A percentile compares a stretch with the other conserved stretches of the same genome.
Conservation (phyloP, 2,113 vertebrate species). For the Eulemur rufifrons region DNA sequence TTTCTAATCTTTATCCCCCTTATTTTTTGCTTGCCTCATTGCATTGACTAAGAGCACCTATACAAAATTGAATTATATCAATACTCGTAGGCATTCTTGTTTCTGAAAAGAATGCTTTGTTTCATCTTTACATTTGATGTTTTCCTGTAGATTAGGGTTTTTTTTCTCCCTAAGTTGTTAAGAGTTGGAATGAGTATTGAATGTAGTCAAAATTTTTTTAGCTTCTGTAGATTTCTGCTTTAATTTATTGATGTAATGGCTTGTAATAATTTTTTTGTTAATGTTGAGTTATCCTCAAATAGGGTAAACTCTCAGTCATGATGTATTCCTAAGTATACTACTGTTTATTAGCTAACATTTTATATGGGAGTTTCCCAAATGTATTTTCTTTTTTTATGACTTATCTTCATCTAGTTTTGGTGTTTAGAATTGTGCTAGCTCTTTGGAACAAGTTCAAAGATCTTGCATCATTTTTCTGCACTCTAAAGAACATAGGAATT, state of each 20-base stretch:
- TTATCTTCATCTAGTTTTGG: not conserved
- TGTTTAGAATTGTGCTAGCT: not conserved
- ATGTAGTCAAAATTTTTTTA: not conserved
- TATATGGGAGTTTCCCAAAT: not conserved
- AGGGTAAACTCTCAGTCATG: not conserved
- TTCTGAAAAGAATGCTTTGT: not conserved
- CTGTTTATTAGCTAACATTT: not conserved
- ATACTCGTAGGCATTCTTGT: not conserved
- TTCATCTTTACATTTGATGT: not conserved
- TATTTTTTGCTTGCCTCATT: not conserved
- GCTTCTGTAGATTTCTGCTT: not conserved
- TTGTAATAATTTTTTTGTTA: slow-evolving; percentile 6
- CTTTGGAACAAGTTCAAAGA: not conserved
- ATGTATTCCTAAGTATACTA: not conserved
- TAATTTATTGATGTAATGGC: slow-evolving; percentile 9
- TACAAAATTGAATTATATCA: not conserved
- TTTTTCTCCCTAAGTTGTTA: not conserved
- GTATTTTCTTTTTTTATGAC: not conserved
- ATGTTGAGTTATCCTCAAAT: not conserved
- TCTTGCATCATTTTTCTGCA: not conserved
- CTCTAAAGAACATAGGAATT: not conserved
- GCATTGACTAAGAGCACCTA: not conserved
- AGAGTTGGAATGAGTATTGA: not conserved
- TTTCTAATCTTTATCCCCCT: not conserved
- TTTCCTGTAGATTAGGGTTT: not conserved